These are phyloP conservation scores for Pelobates cultripes DNA, from an alignment of 2,797 vertebrate species.

Conservation along the genomic window DNA sequence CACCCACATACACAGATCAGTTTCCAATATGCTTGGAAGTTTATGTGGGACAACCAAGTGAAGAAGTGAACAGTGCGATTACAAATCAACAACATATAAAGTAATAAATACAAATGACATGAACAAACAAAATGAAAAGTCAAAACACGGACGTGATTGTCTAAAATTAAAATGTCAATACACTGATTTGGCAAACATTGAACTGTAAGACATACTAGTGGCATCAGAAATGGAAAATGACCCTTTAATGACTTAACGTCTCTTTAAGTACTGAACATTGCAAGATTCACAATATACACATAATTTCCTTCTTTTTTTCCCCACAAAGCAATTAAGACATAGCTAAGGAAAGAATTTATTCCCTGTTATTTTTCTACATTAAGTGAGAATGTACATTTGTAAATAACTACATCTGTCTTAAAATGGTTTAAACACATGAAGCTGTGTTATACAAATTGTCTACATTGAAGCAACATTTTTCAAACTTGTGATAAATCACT, in stretches of 20 bases:
- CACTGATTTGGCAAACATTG: constrained; percentile 86
- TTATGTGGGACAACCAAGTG: constrained; percentile 70
- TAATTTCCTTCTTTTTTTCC: constrained; percentile 57
- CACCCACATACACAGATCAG: constrained; percentile 88
- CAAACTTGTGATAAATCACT: constrained; percentile 72
- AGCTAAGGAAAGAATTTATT: constrained; percentile 69
- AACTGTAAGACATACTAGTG: constrained; percentile 87
- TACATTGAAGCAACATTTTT: constrained; percentile 77
- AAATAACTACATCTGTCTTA: constrained; percentile 74
- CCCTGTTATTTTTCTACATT: constrained; percentile 72
- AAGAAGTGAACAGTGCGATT: constrained; percentile 94
- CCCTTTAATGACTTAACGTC: constrained; percentile 71
- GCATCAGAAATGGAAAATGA: constrained; percentile 71
- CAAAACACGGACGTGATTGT: constrained; percentile 92
- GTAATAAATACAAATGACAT: constrained; percentile 99
- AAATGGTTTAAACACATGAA: constrained; percentile 78
- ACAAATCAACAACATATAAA: constrained; percentile 96
- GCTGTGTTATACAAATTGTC: constrained; percentile 72
- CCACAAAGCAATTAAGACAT: constrained; percentile 74
- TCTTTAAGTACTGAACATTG: constrained; percentile 69
- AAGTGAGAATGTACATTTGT: constrained; percentile 70
- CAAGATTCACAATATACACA: constrained; percentile 82
- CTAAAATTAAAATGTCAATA: constrained; percentile 93
- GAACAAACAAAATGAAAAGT: constrained; percentile 85
- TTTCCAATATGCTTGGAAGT: constrained; percentile 74